Base-by-base conservation (phyloP, 2,888 invertebrate species). In the Leucophora obtusa region DNA sequence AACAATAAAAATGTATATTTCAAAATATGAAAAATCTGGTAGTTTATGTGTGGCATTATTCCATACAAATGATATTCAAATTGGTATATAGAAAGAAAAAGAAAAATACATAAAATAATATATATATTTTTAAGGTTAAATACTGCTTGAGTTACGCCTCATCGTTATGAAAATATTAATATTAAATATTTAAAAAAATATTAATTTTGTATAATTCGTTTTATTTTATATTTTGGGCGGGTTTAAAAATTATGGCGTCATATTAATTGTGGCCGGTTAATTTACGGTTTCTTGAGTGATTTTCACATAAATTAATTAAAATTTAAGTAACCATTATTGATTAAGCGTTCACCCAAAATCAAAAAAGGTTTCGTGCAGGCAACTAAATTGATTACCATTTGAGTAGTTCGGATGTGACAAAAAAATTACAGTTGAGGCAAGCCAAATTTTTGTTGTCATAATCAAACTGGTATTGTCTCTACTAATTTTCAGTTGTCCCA, bases 61-160 rank as follows among this genome's bases (percentile, higher is more conserved):
- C 17, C 15, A 17, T 38, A 50, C 62, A 63, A 50, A 47, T 3
- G 28, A 50, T 50, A 63, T 50, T 63, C 15, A 56, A 43, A 17
- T 43, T 66, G 15, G 28, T 56, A 28, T 66, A 43, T 56, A 28
- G 6, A 28, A 6, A 28, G 1, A 28, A 28, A 38, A 8, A 33
- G 33, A 53, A 63, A 59, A 62, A 15, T 62, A 18, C 56, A 43
- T 56, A 43, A 43, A 53, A 38, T 33, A 65, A 38, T 54, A 38
- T 38, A 18, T 54, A 10, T 56, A 15, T 56, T 73, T 73, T 58
- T 73, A 56, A 73, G 73, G 65, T 73, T 74, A 68, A 68, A 68
- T 54, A 62, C 21, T 68, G 68, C 51, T 69, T 56, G 62, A 75
- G 62, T 75, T 75, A 69, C 68, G 62, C 75, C 75, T 62, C 33